Evolutionary conservation across 2,888 invertebrate genomes (phyloP).

Genomic region (Dinocampus coccinellae): DNA sequence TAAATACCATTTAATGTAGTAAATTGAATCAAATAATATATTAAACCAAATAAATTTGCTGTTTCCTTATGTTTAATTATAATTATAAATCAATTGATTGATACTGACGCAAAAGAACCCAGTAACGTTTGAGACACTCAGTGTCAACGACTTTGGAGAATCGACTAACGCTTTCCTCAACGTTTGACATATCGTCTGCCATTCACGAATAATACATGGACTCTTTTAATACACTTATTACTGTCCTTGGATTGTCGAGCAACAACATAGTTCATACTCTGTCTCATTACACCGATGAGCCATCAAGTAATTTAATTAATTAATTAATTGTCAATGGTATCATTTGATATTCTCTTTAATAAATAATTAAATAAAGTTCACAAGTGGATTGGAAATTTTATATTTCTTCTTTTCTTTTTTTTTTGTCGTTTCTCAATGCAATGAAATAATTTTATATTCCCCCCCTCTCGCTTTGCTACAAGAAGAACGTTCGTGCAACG

Average conservation of each 20-base stretch:
- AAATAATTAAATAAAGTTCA: background rate
- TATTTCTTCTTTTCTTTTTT: background rate
- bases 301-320: background rate
- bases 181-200: constrained; percentile 31
- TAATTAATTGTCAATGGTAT: background rate
- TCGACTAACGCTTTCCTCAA: constrained; percentile 30
- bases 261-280: constrained; percentile 6
- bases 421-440: background rate
- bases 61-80: background rate
- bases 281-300: background rate
- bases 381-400: background rate
- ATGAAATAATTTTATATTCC: background rate
- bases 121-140: constrained; percentile 58
- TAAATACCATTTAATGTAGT: background rate
- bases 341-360: background rate
- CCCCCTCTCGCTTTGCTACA: background rate
- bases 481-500: background rate
- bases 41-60: no score
- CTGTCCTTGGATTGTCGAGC: constrained; percentile 3
- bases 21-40: no score
- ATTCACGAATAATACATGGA: background rate
- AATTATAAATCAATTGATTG: constrained; percentile 7
- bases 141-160: constrained; percentile 36
- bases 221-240: background rate
- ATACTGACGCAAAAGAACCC: constrained; percentile 61